Evolutionary conservation across 2,888 invertebrate species (phyloP).

Genomic region (Synergus japonicus): DNA sequence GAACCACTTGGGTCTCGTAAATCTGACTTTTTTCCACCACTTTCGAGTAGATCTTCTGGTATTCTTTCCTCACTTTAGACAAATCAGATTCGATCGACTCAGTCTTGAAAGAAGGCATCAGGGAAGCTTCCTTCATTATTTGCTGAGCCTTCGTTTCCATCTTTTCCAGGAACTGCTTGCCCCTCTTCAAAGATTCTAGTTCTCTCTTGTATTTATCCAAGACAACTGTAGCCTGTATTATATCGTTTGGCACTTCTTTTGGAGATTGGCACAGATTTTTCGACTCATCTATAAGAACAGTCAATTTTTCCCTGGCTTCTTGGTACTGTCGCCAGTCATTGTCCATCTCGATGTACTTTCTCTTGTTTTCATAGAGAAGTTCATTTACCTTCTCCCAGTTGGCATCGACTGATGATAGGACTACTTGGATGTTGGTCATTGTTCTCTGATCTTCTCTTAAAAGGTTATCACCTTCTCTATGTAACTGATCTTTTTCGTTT

Average conservation of each 20-base stretch:
- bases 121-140: slow-evolving; percentile 84
- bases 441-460: slow-evolving; percentile 91
- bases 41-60: slow-evolving; percentile 85
- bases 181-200: slow-evolving; percentile 86
- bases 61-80: slow-evolving; percentile 82
- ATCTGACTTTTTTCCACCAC: slow-evolving; percentile 87
- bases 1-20: slow-evolving; percentile 92
- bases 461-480: slow-evolving; percentile 87
- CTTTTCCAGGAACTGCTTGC: slow-evolving; percentile 87
- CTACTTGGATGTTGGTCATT: slow-evolving; percentile 88
- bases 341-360: slow-evolving; percentile 86
- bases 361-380: slow-evolving; percentile 85
- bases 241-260: slow-evolving; percentile 85
- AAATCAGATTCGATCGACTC: slow-evolving; percentile 80
- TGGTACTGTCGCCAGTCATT: slow-evolving; percentile 86
- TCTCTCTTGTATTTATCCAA: slow-evolving; percentile 88
- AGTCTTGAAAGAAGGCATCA: slow-evolving; percentile 83
- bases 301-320: slow-evolving; percentile 85
- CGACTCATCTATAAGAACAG: slow-evolving; percentile 85
- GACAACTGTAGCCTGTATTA: slow-evolving; percentile 84
- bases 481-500: slow-evolving; percentile 84
- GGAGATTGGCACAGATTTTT: slow-evolving; percentile 83
- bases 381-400: slow-evolving; percentile 90
- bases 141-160: slow-evolving; percentile 87
- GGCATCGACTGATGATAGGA: slow-evolving; percentile 86